Evolutionary conservation across 2,888 invertebrate species (phyloP), one percentile per base, ranked within the genome.

Genomic region (Microdon myrmicae): DNA sequence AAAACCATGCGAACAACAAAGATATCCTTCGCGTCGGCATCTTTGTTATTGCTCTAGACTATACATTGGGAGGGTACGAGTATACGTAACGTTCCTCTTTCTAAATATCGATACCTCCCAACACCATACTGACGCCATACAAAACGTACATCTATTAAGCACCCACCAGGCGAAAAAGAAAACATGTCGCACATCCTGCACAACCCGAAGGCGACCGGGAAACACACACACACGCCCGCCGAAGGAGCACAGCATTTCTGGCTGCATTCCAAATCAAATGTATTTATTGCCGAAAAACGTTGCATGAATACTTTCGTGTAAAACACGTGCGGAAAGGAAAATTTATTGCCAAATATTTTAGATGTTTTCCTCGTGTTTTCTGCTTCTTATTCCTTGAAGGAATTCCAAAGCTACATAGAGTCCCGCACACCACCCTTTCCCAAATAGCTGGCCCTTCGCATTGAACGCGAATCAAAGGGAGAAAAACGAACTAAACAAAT

Each of bases 221-320:
- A 16, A 25, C 14, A 32, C 25, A 19, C 13, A 16, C 14, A 19
- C 6, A 8, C 14, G 28, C 8, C 7, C 8, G 7, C 8, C n/a
- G 1, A 19, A 7, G n/a, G 35, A 5, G 22, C 10, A 10, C 17
- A 10, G 16, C 14, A 37, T 31, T 47, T 44, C 55, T 71, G 71
- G 72, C 72, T 70, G 67, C 60, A 60, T 56, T 69, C 72, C 72
- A 72, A 72, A 75, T 75, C 72, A 73, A 73, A 70, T 69, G 69
- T 73, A 76, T 77, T 76, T 77, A 77, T 77, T 74, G 74, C 73
- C 69, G 70, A 74, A 71, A 74, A 76, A 72, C 73, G 75, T 72
- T 74, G 68, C 71, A 71, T 72, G 73, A 76, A 77, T 77, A 76
- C 71, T 73, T 76, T 71, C 47, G 45, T 64, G 64, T 58, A 64